phyloP scores from a whole-genome alignment of 2,888 invertebrate species.

The Nephrotoma flavescens region DNA sequence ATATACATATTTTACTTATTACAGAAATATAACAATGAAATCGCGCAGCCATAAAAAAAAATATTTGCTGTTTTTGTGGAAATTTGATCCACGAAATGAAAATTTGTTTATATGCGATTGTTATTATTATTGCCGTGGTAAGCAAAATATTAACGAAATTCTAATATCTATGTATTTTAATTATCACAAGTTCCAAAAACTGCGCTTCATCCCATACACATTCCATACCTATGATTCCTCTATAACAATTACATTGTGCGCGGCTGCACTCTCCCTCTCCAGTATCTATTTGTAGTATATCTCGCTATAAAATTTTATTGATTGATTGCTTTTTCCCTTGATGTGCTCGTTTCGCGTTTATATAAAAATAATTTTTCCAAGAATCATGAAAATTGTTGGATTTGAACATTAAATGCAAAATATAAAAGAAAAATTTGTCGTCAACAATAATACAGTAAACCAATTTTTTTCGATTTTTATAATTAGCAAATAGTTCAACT shows the following conservation, averaged over 20 bases:
- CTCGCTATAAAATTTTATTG: background rate
- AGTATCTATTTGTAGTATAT: background rate
- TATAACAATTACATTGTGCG: background rate
- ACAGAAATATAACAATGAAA: background rate
- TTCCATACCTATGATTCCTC: background rate
- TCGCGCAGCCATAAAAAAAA: background rate
- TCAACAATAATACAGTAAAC: background rate
- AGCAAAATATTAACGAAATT: background rate
- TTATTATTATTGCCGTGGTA: background rate
- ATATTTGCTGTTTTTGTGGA: background rate
- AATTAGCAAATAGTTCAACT: background rate
- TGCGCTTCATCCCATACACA: background rate
- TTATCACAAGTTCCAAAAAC: background rate
- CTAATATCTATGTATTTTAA: background rate
- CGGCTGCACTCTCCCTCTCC: background rate
- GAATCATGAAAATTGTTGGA: background rate
- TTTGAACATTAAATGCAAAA: background rate
- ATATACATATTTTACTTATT: background rate
- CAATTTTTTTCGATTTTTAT: background rate
- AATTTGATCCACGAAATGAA: background rate
- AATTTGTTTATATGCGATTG: background rate
- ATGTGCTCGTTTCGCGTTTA: background rate
- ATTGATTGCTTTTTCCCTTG: background rate
- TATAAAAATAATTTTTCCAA: background rate
- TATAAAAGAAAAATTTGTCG: background rate